phyloP scores from a whole-genome alignment of 2,888 invertebrate species.

The Microplitis manilae region DNA sequence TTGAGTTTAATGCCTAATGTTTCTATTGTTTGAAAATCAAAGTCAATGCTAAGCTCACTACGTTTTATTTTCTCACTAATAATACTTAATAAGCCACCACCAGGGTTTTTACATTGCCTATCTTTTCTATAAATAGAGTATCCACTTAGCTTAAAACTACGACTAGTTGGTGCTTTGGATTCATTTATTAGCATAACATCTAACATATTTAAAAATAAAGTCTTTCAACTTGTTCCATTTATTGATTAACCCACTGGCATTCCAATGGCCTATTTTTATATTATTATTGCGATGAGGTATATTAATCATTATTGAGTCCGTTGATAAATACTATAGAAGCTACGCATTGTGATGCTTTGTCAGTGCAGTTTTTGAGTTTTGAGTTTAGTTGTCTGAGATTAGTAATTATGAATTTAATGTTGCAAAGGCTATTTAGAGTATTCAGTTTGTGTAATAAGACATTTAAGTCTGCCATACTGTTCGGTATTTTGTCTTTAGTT shows the following conservation, averaged over 20 bases:
- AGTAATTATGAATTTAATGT: background rate
- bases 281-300: background rate
- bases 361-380: background rate
- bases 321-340: background rate
- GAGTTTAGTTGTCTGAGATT: background rate
- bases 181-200: constrained; percentile 45
- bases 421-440: background rate
- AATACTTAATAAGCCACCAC: background rate
- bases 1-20: constrained; percentile 32
- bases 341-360: background rate
- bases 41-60: background rate
- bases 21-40: constrained; percentile 27
- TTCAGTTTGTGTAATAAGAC: background rate
- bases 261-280: constrained; percentile 40
- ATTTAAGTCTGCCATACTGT: background rate
- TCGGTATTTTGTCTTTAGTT: background rate
- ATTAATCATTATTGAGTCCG: background rate
- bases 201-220: constrained; percentile 35
- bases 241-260: constrained; percentile 41
- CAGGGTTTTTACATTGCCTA: background rate
- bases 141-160: constrained; percentile 25
- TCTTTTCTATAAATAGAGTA: constrained; percentile 22
- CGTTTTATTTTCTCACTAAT: constrained; percentile 19
- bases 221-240: constrained; percentile 40
- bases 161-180: constrained; percentile 31